Conservation (phyloP, 2,888 invertebrate genomes). For the Cephalotes varians region DNA sequence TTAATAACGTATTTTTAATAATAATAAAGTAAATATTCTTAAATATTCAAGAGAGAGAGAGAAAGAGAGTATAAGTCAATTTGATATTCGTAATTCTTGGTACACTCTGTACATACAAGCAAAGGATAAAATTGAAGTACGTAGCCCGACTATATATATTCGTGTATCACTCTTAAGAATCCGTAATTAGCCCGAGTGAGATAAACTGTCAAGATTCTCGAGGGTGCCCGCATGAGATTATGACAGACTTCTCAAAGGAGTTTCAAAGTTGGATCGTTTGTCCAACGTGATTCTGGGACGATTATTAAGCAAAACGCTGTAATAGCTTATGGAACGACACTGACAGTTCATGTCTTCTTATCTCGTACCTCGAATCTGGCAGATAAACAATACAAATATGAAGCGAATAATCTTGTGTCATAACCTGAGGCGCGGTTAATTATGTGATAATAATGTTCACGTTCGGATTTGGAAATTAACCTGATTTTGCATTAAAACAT, state of each 20-base stretch:
- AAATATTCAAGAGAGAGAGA: too few species aligned
- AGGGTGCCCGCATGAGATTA: slow-evolving; percentile 32
- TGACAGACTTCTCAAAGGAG: slow-evolving; percentile 11
- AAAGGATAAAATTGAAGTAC: slow-evolving; percentile 2
- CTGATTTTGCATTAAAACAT: background rate
- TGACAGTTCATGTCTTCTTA: slow-evolving; percentile 7
- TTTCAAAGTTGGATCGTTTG: slow-evolving; percentile 33
- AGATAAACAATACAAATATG: slow-evolving; percentile 4
- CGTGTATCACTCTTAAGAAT: slow-evolving; percentile 6
- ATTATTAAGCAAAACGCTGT: slow-evolving; percentile 10
- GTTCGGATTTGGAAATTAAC: background rate
- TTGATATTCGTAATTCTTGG: background rate
- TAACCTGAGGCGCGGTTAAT: background rate
- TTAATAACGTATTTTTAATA: background rate
- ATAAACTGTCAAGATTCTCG: slow-evolving; percentile 1
- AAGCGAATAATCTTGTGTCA: background rate
- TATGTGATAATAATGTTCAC: background rate
- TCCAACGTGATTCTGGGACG: background rate
- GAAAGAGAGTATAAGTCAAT: background rate
- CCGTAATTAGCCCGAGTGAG: slow-evolving; percentile 23
- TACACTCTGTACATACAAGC: background rate
- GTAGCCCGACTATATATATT: background rate
- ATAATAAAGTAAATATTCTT: too few species aligned
- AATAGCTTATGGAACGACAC: background rate
- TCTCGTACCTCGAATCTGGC: background rate